Percentiles rank a stretch among this genome's conserved stretches.
phyloP scores from a whole-genome alignment of 2,888 invertebrate species.

The Microctonus brassicae region DNA sequence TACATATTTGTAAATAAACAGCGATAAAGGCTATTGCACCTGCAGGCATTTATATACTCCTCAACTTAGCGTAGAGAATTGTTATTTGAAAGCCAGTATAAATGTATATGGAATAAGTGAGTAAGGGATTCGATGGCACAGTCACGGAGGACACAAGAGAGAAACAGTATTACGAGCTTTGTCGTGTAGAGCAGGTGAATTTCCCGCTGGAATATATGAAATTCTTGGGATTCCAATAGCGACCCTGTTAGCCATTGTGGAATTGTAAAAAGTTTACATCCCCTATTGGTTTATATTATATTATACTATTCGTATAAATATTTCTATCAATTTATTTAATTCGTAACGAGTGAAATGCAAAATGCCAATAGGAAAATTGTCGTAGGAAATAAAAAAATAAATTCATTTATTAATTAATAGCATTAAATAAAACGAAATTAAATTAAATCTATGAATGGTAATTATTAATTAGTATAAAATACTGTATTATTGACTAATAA shows the following conservation, averaged over 20 bases:
- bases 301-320: neutral
- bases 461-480: too few species aligned
- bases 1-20: too few species aligned
- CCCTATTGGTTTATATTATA: too few species aligned
- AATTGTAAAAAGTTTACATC: slow-evolving; percentile 14
- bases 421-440: too few species aligned
- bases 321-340: neutral
- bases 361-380: neutral
- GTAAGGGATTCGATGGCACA: slow-evolving; percentile 44
- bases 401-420: too few species aligned
- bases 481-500: too few species aligned
- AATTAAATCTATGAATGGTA: too few species aligned
- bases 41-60: too few species aligned
- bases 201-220: slow-evolving; percentile 54
- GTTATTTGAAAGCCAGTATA: neutral
- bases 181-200: slow-evolving; percentile 41
- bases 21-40: too few species aligned
- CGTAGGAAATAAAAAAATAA: too few species aligned
- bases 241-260: slow-evolving; percentile 21
- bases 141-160: slow-evolving; percentile 26
- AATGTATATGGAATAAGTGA: slow-evolving; percentile 38
- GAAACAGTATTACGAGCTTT: slow-evolving; percentile 13
- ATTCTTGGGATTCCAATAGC: slow-evolving; percentile 41
- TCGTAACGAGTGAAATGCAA: neutral
- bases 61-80: neutral